A percentile compares a stretch with the other conserved stretches of the same genome.
Conservation (phyloP, 2,797 vertebrate genomes). For the Xerus rutilus region DNA sequence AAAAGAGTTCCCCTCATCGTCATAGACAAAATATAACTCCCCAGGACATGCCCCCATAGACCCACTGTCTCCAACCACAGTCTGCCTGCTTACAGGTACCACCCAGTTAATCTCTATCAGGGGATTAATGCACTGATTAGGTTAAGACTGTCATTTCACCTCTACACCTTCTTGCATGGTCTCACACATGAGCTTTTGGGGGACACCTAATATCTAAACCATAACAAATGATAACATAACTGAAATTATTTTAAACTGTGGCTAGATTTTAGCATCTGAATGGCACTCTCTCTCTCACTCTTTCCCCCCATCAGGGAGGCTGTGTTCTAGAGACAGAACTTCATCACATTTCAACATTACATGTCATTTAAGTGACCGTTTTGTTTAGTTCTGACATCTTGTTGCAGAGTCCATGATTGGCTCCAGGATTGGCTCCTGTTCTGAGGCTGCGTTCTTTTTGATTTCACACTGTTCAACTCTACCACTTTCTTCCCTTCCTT, state of each 20-base stretch:
- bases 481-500: neutral
- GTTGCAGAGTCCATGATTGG: neutral
- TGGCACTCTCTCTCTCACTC: neutral
- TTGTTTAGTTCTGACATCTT: neutral
- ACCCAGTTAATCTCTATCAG: too few species aligned
- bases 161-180: too few species aligned
- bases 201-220: too few species aligned
- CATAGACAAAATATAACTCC: too few species aligned
- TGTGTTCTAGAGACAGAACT: neutral
- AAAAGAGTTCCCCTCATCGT: too few species aligned
- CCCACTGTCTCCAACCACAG: too few species aligned
- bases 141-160: too few species aligned
- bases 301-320: neutral
- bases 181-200: too few species aligned
- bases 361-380: neutral
- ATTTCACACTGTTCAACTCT: neutral
- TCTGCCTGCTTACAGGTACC: too few species aligned
- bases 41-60: too few species aligned
- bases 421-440: neutral
- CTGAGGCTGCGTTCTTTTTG: neutral
- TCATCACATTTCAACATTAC: neutral
- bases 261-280: neutral
- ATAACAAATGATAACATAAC: neutral
- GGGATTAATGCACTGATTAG: too few species aligned
- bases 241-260: neutral